A percentile compares a stretch with the other conserved stretches of the same genome.
Conservation (phyloP, 2,113 vertebrate genomes). For the Myanophis thanlyinensis region DNA sequence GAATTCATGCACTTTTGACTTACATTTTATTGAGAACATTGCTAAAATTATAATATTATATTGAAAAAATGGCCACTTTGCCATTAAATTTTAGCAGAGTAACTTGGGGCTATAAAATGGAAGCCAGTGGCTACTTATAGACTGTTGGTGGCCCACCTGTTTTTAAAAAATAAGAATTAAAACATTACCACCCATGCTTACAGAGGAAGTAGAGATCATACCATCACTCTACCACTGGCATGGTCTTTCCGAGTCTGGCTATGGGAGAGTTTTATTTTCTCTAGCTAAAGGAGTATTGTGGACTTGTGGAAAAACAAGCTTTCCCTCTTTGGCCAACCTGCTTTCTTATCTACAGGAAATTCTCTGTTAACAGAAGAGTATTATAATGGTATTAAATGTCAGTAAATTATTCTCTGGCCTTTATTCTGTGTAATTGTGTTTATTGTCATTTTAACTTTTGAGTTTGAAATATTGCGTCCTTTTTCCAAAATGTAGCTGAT, state of each 20-base stretch:
- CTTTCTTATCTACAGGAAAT: neutral
- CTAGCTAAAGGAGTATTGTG: neutral
- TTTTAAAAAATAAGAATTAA: neutral
- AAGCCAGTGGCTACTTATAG: neutral
- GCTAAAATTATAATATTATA: neutral
- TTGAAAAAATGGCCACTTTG: neutral
- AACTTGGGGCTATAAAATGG: neutral
- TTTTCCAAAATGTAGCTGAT: neutral
- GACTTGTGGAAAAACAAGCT: neutral
- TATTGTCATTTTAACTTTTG: neutral
- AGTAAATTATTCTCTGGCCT: neutral
- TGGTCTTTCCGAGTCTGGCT: neutral
- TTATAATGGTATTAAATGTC: neutral
- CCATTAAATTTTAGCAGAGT: neutral
- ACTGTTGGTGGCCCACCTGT: neutral
- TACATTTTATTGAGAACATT: neutral
- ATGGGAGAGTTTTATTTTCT: neutral
- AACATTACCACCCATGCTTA: neutral
- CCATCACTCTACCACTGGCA: neutral
- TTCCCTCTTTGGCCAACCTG: neutral
- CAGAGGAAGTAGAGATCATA: neutral
- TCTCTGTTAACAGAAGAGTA: neutral
- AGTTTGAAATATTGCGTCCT: neutral
- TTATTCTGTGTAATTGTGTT: neutral
- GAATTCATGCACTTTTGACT: neutral